phyloP scores from a whole-genome alignment of 2,888 invertebrate species.

The Sarcophaga caerulescens region DNA sequence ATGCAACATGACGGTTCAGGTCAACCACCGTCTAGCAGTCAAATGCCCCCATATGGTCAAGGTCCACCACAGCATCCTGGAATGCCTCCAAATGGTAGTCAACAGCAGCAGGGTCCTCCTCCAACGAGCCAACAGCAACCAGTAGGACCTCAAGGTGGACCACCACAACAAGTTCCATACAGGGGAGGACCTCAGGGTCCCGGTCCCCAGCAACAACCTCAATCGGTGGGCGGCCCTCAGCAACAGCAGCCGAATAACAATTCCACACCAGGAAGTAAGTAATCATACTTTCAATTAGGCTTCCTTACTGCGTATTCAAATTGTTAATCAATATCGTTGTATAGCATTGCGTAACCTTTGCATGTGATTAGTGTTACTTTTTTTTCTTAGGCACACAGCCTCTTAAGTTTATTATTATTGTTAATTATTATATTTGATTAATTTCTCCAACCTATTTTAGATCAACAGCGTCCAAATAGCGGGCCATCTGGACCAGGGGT shows the following conservation, averaged over 20 bases:
- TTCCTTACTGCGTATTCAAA: too few relatives aligned
- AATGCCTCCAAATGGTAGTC: slow-evolving; percentile 77
- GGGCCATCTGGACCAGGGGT: slow-evolving; percentile 72
- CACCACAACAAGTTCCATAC: slow-evolving; percentile 73
- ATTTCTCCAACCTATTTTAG: slow-evolving; percentile 66
- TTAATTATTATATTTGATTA: too few relatives aligned
- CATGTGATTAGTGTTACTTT: neutral
- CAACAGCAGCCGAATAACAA: slow-evolving; percentile 59
- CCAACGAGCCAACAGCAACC: slow-evolving; percentile 71
- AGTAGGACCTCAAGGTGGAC: slow-evolving; percentile 69
- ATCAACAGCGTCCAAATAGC: slow-evolving; percentile 83
- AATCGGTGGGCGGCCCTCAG: slow-evolving; percentile 57
- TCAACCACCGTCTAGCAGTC: slow-evolving; percentile 71
- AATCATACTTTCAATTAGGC: neutral
- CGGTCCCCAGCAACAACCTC: slow-evolving; percentile 71
- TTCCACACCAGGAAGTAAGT: slow-evolving; percentile 71
- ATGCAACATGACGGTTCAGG: slow-evolving; percentile 75
- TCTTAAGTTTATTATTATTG: too few relatives aligned
- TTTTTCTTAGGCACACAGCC: neutral
- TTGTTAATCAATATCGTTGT: too few relatives aligned
- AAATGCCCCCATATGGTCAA: slow-evolving; percentile 77
- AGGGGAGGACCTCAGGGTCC: slow-evolving; percentile 73
- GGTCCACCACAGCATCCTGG: slow-evolving; percentile 76
- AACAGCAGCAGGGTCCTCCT: slow-evolving; percentile 73
- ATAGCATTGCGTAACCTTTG: too few relatives aligned